phyloP scores from a whole-genome alignment of 1,140 invertebrate species.

The Eulimnadia texana region DNA sequence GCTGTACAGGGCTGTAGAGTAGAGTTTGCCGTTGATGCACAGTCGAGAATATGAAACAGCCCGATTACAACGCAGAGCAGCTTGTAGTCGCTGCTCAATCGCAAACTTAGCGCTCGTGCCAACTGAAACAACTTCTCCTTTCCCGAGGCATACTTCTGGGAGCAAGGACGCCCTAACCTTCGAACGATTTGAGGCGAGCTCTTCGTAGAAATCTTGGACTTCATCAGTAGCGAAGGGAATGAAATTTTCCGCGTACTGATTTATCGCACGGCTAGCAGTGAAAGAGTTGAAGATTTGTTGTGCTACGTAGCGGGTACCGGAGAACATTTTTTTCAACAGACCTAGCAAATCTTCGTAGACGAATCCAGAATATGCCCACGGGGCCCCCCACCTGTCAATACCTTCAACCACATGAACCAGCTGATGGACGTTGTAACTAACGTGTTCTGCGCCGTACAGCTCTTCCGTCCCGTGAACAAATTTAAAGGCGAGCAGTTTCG shows the following conservation, averaged over 20 bases:
- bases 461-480: background rate
- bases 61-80: background rate
- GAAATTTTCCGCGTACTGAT: background rate
- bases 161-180: no score
- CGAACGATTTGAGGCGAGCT: no score
- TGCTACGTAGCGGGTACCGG: constrained; percentile 1
- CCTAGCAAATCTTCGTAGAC: constrained; percentile 5
- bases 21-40: constrained; percentile 1
- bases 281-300: constrained; percentile 6
- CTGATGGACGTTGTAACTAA: constrained; percentile 5
- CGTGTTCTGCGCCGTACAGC: constrained; percentile 4
- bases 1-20: background rate
- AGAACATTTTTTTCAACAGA: constrained; percentile 2
- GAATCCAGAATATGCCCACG: constrained; percentile 12
- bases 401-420: constrained; percentile 1
- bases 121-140: background rate
- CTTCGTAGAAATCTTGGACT: constrained; percentile 11
- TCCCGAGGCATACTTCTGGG: background rate
- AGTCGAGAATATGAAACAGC: background rate
- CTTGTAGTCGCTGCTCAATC: background rate
- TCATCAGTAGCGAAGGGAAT: background rate
- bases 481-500: background rate
- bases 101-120: background rate
- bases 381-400: constrained; percentile 1
- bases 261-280: background rate